phyloP scores from a whole-genome alignment of 2,888 invertebrate genomes.

The Celastrina argiolus region DNA sequence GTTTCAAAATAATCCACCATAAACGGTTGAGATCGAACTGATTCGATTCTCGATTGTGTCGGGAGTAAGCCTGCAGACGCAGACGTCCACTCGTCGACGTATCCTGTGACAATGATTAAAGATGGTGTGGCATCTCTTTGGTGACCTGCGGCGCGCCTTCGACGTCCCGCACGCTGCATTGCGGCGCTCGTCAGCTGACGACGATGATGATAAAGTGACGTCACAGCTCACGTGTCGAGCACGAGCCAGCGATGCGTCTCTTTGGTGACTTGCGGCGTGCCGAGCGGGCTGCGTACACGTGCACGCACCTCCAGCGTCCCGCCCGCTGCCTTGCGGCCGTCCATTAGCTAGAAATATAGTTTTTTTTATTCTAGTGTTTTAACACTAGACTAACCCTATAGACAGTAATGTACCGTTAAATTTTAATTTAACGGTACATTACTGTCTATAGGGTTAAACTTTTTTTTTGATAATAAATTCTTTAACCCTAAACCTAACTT shows the following conservation, averaged over 20 bases:
- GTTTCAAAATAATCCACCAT: no score
- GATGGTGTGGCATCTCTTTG: neutral
- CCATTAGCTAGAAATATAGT: slow-evolving; percentile 84
- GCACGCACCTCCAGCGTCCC: slow-evolving; percentile 94
- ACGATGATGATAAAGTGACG: neutral
- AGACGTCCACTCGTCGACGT: no score
- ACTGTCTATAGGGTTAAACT: no score
- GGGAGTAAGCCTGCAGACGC: no score
- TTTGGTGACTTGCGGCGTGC: slow-evolving; percentile 92
- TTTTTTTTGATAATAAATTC: no score
- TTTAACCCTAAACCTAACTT: no score
- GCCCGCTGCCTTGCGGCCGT: slow-evolving; percentile 91
- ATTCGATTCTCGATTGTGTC: no score
- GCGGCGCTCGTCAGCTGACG: slow-evolving; percentile 90
- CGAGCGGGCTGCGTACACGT: slow-evolving; percentile 90
- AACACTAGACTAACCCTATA: neutral
- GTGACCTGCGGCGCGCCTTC: neutral
- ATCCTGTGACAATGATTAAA: no score
- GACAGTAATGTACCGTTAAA: no score
- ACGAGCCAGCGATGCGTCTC: slow-evolving; percentile 95
- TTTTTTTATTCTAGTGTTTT: neutral
- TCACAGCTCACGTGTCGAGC: slow-evolving; percentile 73
- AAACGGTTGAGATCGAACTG: no score
- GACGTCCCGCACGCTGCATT: slow-evolving; percentile 90
- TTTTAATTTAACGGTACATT: neutral